Evolutionary conservation across 2,888 invertebrate genomes (phyloP), one percentile per base, ranked within the genome.

Genomic region (Latheticus oryzae): DNA sequence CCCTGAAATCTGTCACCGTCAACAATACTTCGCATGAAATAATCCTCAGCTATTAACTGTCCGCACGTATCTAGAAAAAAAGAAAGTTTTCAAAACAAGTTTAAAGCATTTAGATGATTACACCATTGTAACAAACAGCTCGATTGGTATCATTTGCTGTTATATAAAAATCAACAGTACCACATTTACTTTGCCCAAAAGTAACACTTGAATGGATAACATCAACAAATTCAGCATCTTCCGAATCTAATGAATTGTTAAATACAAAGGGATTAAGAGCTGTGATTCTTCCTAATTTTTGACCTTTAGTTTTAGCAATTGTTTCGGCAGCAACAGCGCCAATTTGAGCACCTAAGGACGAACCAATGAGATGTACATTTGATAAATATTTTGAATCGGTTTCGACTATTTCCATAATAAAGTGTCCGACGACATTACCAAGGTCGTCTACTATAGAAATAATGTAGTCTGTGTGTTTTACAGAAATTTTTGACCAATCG

Each of bases 141-240:
- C 7, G 1, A 5, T 13, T 3, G 5, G 24, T n/a, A n/a, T 45
- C 21, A 4, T 26, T 21, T 8, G 12, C 38, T 3, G 12, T 8
- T n/a, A 50, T 19, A 11, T 50, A 50, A 12, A 50, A 38, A 19
- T 50, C 50, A 5, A 38, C 28, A 3, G 37, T 37, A 1, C 50
- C 50, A 12, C 7, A 16, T 1, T 9, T 38, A 3, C 9, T 9
- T 3, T 37, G 17, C 2, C 28, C 50, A 8, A 37, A 11, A 26
- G n/a, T n/a, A 2, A 38, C n/a, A 2, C 17, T 17, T 5, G 50
- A 28, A 12, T 50, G 50, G 1, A 50, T 50, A 3, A 26, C 26
- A 28, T 50, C 50, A 2, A 50, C 50, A 9, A 50, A 50, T n/a
- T 38, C 37, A n/a, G 50, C 50, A 12, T 37, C 28, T 4, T 50